Percentiles rank a stretch among this genome's conserved stretches.
phyloP scores from a whole-genome alignment of 2,797 vertebrate species.

The Galagoides demidoff region DNA sequence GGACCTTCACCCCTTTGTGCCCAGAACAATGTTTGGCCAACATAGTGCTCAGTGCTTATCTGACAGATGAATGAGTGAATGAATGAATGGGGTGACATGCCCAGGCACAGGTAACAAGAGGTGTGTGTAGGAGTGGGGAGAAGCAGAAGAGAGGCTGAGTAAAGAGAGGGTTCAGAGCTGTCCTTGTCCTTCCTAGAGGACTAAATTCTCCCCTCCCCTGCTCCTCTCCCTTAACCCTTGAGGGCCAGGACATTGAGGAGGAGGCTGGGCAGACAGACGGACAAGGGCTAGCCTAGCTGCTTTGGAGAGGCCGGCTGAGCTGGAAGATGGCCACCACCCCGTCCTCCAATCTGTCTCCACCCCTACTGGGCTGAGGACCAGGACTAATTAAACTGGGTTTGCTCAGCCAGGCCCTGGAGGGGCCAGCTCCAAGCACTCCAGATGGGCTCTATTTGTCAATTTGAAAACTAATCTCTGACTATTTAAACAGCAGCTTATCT shows the following conservation, averaged over 20 bases:
- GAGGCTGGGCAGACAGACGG: background rate
- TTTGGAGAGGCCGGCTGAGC: background rate
- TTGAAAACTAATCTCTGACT: constrained; percentile 76
- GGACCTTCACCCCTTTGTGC: background rate
- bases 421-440: constrained; percentile 51
- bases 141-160: background rate
- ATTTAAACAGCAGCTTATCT: constrained; percentile 71
- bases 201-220: background rate
- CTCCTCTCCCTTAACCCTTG: background rate
- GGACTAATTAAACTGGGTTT: constrained; percentile 78
- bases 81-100: too few relatives aligned
- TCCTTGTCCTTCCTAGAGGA: background rate
- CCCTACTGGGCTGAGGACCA: constrained; percentile 22
- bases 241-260: background rate
- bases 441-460: constrained; percentile 77
- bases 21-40: background rate
- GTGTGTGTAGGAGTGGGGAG: background rate
- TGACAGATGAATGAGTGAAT: too few relatives aligned
- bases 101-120: fast-evolving
- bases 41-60: background rate
- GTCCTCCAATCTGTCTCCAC: background rate
- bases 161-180: background rate
- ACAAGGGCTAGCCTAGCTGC: background rate
- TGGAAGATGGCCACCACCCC: background rate
- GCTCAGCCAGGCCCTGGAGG: constrained; percentile 76